Base-by-base conservation (phyloP, 2,113 vertebrate genomes). In the Cairina moschata region DNA sequence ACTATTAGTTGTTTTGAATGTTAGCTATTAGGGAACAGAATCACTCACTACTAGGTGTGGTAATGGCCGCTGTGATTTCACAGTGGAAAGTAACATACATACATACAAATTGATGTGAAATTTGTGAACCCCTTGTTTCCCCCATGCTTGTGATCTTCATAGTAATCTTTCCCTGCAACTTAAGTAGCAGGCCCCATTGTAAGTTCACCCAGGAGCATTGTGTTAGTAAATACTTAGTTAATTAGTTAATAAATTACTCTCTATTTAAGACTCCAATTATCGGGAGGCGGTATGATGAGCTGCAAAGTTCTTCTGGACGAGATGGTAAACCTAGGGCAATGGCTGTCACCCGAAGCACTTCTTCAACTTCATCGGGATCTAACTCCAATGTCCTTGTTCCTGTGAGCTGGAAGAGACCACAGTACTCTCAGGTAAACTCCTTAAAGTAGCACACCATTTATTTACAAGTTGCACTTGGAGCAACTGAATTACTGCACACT, bases 341-440 rank as follows among this genome's bases (percentile, higher is more conserved):
- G 97, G 99, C 99, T 2, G 99, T 99, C 67, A 99, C 99, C 36
- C 98, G 99, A 46, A 99, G 99, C 83, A 98, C 99, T 1, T 99
- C 99, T 29, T 99, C 99, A 85, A 99, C 99, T 28, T 99, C 99
- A 1, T 99, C 99, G 3, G 99, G 99, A 50, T 99, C 99, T 73
- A 99, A 99, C 96, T 99, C 99, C 88, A 99, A 99, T 54, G 99
- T 99, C 88, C 98, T 99, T 82, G 99, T 99, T 90, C 99, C 99
- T 38, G 99, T 99, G 89, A 99, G 99, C 98, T 99, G 99, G 99
- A 99, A 99, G 94, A 98, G 99, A 71, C 99, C 99, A 10, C 99
- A 99, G 73, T 99, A 98, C 38, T 99, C 99, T 90, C 99, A 99
- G 99, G 99, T 99, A 97, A 78, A 4, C 31, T 75, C 17, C 67